Percentiles rank a stretch among this genome's conserved stretches.
Conservation (phyloP, 2,797 vertebrate species). For the Sebastes minor region DNA sequence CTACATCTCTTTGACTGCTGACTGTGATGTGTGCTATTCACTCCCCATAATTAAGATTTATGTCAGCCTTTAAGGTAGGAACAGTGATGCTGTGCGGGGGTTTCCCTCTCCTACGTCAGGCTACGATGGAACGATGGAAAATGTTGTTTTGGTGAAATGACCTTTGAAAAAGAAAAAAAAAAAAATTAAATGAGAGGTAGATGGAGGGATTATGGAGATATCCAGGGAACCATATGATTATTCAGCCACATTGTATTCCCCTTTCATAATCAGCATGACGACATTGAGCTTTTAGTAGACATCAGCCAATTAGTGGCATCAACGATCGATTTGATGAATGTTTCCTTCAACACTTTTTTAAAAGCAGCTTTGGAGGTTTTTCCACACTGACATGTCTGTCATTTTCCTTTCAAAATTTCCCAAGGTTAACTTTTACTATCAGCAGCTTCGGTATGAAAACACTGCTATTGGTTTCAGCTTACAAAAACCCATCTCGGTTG, state of each 20-base stretch:
- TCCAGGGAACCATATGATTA: background rate
- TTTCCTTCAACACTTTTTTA: background rate
- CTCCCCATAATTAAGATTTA: slow-evolving; percentile 56
- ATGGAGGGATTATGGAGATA: background rate
- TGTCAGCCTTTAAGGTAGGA: slow-evolving; percentile 53
- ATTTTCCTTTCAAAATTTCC: background rate
- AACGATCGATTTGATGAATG: background rate
- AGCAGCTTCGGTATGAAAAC: slow-evolving; percentile 1
- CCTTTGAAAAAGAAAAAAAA: background rate
- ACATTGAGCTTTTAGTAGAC: slow-evolving; percentile 4
- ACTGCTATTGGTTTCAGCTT: background rate
- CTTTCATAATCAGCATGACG: background rate
- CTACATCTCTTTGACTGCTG: slow-evolving; percentile 2
- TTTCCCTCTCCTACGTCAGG: slow-evolving; percentile 43
- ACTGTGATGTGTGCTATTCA: slow-evolving; percentile 10
- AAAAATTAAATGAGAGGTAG: background rate
- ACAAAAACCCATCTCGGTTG: background rate
- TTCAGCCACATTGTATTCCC: background rate
- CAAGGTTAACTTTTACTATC: slow-evolving; percentile 7
- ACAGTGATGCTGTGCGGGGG: slow-evolving; percentile 35
- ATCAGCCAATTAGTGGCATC: background rate
- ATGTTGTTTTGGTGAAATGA: slow-evolving; percentile 2
- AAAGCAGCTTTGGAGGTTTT: background rate
- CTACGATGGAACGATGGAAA: slow-evolving; percentile 21
- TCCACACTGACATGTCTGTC: background rate